These are phyloP conservation scores for Sebastiscus tertius DNA, from an alignment of 2,797 vertebrate species.

Conservation along the genomic window DNA sequence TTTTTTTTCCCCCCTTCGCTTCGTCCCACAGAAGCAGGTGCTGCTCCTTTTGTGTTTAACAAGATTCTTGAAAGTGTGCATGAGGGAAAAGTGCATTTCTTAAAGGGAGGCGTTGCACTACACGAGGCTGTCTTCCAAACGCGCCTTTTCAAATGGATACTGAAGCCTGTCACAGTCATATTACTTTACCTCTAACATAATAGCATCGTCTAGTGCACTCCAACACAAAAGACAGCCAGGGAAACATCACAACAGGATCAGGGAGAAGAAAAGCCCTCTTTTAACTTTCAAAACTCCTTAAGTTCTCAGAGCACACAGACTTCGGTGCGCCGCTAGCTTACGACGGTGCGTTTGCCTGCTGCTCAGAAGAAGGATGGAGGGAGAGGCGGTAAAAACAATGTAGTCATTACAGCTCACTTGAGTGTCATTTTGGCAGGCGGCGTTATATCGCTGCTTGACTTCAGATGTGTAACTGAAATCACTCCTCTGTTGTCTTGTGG, in stretches of 20 bases:
- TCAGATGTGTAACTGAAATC: conserved; percentile 81
- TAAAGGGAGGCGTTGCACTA: conserved; percentile 79
- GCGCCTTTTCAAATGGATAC: conserved; percentile 78
- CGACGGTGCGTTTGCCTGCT: conserved; percentile 64
- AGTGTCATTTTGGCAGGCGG: conserved; percentile 84
- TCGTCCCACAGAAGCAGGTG: conserved; percentile 77
- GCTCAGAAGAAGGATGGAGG: conserved; percentile 68
- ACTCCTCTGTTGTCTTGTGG: conserved; percentile 79
- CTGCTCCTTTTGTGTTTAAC: conserved; percentile 85
- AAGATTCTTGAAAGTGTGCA: conserved; percentile 85
- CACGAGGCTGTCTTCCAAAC: conserved; percentile 76
- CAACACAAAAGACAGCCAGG: conserved; percentile 78
- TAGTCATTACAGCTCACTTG: conserved; percentile 84
- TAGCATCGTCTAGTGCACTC: conserved; percentile 80
- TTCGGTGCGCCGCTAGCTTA: conserved; percentile 78
- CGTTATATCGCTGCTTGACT: conserved; percentile 76
- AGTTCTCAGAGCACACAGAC: conserved; percentile 82
- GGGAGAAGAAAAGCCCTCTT: conserved; percentile 80
- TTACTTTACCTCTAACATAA: conserved; percentile 83
- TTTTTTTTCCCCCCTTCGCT: conserved; percentile 26
- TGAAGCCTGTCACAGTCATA: conserved; percentile 84
- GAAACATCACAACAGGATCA: conserved; percentile 85
- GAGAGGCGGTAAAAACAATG: conserved; percentile 74
- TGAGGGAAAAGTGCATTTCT: conserved; percentile 83
- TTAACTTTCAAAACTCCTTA: conserved; percentile 88